Base-by-base conservation (phyloP, 2,888 invertebrate species). In the Lasioglossum villosulum region DNA sequence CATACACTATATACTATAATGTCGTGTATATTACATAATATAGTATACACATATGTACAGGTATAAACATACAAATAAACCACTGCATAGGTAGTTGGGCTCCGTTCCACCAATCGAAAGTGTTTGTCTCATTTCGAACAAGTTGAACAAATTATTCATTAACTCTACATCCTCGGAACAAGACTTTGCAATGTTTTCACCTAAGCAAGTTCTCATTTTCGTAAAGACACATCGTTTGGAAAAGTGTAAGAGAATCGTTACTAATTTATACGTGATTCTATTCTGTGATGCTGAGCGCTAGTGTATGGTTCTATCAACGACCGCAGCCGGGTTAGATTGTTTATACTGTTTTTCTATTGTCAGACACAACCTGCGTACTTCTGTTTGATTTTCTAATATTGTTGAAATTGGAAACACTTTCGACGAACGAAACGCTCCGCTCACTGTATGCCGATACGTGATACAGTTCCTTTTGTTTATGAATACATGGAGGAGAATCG, bases 11-110 rank as follows among this genome's bases (percentile, higher is more conserved):
- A 86, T 77, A 83, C 83, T 83, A 86, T 87, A 87, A 86, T 87
- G 86, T 87, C 75, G 86, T 78, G 83, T 86, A 86, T 83, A 86
- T 87, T 87, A 87, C 86, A 86, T 70, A 83, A 87, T 87, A 87
- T 87, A 87, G 86, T 87, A 87, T 87, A 87, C 86, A 86, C 83
- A 86, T 87, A 87, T 87, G 80, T 80, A 87, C 86, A 86, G 82
- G 82, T 86, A 86, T 86, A 86, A 86, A 86, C 86, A 82, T 86
- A 86, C 75, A 79, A 86, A 86, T 75, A 68, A 86, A 86, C 74
- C 82, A 79, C 86, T 71, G 86, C 52, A 74, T 85, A 45, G 45
- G 45, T 45, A 85, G 70, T 63, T 42, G 30, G 75, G 56, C 4
- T 23, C 37, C 75, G 66, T 80, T 52, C 52, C 19, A 68, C 37